Conservation (phyloP, 2,888 invertebrate genomes). For the Mimas tiliae region DNA sequence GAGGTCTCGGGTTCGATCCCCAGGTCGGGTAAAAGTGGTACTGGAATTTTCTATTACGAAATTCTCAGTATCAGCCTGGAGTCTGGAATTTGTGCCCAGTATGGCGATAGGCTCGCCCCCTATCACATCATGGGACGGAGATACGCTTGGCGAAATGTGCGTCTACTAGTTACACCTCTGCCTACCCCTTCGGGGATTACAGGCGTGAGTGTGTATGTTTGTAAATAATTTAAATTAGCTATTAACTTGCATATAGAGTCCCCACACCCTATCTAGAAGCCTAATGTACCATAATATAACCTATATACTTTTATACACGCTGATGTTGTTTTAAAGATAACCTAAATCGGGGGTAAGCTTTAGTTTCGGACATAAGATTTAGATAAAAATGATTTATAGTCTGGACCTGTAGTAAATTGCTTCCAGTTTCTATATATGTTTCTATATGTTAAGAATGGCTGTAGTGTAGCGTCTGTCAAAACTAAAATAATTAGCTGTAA, state of each 20-base stretch:
- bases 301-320: constrained; percentile 8
- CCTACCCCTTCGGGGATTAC: too few species aligned
- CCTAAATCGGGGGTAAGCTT: constrained; percentile 8
- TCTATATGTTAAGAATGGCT: constrained; percentile 1
- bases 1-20: too few species aligned
- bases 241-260: neutral
- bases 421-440: constrained; percentile 2
- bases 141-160: too few species aligned
- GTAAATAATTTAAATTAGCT: neutral
- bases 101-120: too few species aligned
- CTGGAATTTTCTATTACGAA: too few species aligned
- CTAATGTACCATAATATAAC: constrained; percentile 3
- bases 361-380: constrained; percentile 11
- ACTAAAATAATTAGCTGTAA: constrained; percentile 7
- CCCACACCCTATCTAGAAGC: neutral
- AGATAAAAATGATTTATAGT: constrained; percentile 24
- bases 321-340: constrained; percentile 17
- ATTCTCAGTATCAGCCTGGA: too few species aligned
- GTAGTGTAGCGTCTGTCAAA: constrained; percentile 2
- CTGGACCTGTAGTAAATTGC: constrained; percentile 14
- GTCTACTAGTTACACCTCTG: too few species aligned
- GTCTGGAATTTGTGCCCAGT: too few species aligned
- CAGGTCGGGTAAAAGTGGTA: too few species aligned
- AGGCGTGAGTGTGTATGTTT: too few species aligned
- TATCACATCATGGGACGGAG: too few species aligned